phyloP scores from a whole-genome alignment of 1,140 invertebrate genomes.

The Atopsyche davidsoni region DNA sequence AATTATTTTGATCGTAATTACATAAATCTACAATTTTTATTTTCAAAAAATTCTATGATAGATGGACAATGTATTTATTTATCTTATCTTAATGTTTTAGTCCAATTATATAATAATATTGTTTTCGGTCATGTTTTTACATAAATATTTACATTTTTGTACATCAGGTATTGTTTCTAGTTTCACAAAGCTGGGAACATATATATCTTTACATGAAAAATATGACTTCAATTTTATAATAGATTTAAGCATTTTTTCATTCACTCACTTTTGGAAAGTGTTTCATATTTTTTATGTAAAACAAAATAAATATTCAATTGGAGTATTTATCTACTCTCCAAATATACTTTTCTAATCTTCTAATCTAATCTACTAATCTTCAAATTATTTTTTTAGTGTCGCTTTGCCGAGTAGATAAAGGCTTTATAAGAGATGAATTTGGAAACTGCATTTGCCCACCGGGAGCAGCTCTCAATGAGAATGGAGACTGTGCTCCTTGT shows the following conservation, averaged over 20 bases:
- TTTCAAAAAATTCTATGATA: too few relatives aligned
- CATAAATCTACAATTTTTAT: constrained; percentile 11
- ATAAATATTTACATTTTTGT: too few relatives aligned
- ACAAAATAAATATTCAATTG: too few relatives aligned
- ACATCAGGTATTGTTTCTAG: neutral
- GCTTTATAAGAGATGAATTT: constrained; percentile 60
- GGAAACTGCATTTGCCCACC: constrained; percentile 71
- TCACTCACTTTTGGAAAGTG: too few relatives aligned
- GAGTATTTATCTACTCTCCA: too few relatives aligned
- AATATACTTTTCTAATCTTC: too few relatives aligned
- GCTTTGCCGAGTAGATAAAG: constrained; percentile 63
- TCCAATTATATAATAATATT: constrained; percentile 1
- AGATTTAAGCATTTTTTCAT: too few relatives aligned
- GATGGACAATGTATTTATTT: too few relatives aligned
- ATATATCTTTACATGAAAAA: neutral
- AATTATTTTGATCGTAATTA: neutral
- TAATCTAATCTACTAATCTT: too few relatives aligned
- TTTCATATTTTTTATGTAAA: too few relatives aligned
- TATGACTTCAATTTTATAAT: constrained; percentile 10
- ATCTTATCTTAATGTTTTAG: too few relatives aligned
- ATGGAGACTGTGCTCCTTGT: constrained; percentile 71
- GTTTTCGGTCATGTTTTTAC: too few relatives aligned
- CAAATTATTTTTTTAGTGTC: constrained; percentile 53
- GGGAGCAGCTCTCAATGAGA: constrained; percentile 66
- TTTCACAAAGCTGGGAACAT: neutral